phyloP scores from a whole-genome alignment of 2,113 vertebrate species.

The Eublepharis macularius region DNA sequence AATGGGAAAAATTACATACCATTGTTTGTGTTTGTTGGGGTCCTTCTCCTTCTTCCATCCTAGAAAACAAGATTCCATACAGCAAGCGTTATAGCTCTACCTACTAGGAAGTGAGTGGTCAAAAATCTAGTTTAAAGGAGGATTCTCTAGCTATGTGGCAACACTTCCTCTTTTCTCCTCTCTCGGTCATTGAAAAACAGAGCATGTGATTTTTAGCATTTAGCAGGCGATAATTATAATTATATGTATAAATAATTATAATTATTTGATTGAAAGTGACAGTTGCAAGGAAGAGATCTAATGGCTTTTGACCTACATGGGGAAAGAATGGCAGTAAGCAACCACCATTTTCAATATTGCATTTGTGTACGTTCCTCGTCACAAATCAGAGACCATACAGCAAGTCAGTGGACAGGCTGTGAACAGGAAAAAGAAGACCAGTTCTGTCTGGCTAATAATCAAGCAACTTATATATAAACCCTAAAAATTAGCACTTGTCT shows the following conservation, averaged over 20 bases:
- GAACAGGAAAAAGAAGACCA: not conserved
- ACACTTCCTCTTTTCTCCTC: conserved; percentile 56
- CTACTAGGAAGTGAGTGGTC: conserved; percentile 68
- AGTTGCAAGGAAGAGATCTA: conserved; percentile 25
- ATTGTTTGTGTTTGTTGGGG: conserved; percentile 73
- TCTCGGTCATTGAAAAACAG: conserved; percentile 4
- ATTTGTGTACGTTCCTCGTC: conserved; percentile 58
- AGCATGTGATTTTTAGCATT: not conserved
- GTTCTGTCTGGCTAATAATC: not conserved
- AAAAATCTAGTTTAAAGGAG: conserved; percentile 66
- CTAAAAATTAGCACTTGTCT: not conserved
- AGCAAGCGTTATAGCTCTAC: conserved; percentile 71
- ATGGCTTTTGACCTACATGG: conserved; percentile 33
- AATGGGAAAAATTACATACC: conserved; percentile 70
- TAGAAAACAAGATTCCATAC: conserved; percentile 76
- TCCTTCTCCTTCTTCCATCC: conserved; percentile 74
- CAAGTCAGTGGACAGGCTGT: conserved; percentile 12
- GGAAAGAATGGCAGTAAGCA: conserved; percentile 41
- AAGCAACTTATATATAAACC: not conserved
- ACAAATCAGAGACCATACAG: conserved; percentile 71
- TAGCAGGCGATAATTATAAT: not conserved
- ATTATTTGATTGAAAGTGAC: conserved; percentile 10
- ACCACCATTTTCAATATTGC: not conserved
- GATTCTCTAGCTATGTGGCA: conserved; percentile 39
- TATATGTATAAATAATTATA: not conserved